Evolutionary conservation across 2,113 vertebrate genomes (phyloP).

Genomic region (Ageneiosus marmoratus): DNA sequence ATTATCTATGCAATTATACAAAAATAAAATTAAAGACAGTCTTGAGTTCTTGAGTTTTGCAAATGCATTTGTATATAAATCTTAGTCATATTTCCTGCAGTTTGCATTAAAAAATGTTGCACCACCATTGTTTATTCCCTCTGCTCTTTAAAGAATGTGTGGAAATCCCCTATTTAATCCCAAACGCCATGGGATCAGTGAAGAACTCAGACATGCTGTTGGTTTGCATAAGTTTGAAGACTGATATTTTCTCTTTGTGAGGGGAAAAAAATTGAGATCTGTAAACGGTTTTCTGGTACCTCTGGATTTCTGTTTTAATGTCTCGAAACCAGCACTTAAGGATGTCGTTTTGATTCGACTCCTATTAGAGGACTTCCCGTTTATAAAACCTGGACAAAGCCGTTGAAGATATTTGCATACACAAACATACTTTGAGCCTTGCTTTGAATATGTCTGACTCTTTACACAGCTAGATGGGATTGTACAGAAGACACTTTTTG

Average conservation of each 20-base stretch:
- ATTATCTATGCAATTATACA: conserved; percentile 9
- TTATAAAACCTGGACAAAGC: conserved; percentile 11
- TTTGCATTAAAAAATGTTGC: background rate
- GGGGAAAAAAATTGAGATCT: background rate
- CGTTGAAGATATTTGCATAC: conserved; percentile 41
- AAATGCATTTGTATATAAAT: conserved; percentile 33
- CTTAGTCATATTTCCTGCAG: background rate
- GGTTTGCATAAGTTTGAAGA: background rate
- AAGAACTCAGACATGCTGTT: background rate
- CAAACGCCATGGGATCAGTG: background rate
- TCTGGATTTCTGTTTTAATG: background rate
- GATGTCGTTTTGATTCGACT: background rate
- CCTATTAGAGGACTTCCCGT: conserved; percentile 13
- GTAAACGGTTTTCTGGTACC: background rate
- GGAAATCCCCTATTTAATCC: conserved; percentile 1
- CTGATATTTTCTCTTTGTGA: background rate
- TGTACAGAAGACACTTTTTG: background rate
- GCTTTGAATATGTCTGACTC: conserved; percentile 28
- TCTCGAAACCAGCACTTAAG: background rate
- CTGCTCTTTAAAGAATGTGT: background rate
- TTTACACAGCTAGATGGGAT: conserved; percentile 1
- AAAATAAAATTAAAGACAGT: conserved; percentile 12
- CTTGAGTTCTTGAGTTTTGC: conserved; percentile 22
- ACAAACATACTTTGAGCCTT: conserved; percentile 13
- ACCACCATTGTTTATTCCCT: background rate